phyloP scores from a whole-genome alignment of 2,113 vertebrate species.

The Odocoileus virginianus region DNA sequence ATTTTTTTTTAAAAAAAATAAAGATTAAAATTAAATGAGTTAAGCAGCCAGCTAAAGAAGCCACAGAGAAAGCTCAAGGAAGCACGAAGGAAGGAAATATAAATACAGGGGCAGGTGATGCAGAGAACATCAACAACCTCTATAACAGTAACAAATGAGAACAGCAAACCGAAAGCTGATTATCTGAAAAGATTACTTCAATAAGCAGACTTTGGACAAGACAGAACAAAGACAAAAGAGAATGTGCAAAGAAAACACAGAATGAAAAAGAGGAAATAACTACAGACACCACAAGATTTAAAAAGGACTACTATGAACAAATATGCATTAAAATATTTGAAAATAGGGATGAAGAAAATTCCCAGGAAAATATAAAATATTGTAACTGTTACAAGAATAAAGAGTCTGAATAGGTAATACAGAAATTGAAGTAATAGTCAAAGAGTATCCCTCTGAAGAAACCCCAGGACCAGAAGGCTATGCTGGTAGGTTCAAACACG shows the following conservation, averaged over 20 bases:
- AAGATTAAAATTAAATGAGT: neutral
- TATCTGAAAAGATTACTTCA: neutral
- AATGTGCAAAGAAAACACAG: neutral
- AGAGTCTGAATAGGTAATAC: neutral
- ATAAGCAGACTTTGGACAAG: neutral
- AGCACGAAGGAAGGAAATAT: neutral
- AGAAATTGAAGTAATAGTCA: neutral
- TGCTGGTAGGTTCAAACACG: neutral
- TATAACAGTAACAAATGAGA: neutral
- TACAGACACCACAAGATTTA: neutral
- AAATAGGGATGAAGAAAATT: neutral
- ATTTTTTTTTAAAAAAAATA: neutral
- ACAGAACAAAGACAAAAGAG: neutral
- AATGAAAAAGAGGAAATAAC: neutral
- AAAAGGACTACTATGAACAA: neutral
- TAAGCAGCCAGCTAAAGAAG: neutral
- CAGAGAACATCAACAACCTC: neutral
- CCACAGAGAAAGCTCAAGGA: neutral
- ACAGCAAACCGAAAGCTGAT: neutral
- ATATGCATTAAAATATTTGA: neutral
- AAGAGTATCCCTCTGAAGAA: neutral
- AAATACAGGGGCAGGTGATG: neutral
- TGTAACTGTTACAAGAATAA: neutral
- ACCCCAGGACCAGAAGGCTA: neutral
- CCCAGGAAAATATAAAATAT: neutral